A percentile compares a stretch with the other conserved stretches of the same genome.
Conservation (phyloP, 1,140 invertebrate species). For the Trachymyrmex cornetzi region DNA sequence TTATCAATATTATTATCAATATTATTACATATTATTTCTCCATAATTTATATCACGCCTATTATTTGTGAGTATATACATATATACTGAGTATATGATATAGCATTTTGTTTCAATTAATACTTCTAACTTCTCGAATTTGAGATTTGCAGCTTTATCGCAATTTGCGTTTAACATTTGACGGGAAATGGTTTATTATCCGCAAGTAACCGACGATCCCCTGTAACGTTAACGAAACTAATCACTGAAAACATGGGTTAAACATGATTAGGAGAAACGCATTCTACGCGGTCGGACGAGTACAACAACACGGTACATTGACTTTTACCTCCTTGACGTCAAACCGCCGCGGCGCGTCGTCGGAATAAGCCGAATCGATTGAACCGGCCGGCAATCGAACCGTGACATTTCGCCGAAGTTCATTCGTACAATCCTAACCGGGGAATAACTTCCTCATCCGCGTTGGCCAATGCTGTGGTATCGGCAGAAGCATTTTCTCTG, state of each 20-base stretch:
- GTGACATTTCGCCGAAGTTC: constrained; percentile 43
- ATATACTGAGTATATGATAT: too few relatives aligned
- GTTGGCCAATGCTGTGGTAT: constrained; percentile 2
- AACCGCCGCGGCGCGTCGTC: not conserved
- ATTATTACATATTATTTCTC: too few relatives aligned
- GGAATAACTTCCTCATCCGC: constrained; percentile 13
- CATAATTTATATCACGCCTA: too few relatives aligned
- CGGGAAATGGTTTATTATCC: not conserved
- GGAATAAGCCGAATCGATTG: constrained; percentile 44
- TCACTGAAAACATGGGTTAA: constrained; percentile 13
- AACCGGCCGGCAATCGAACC: constrained; percentile 12
- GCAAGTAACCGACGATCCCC: not conserved
- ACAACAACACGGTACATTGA: not conserved
- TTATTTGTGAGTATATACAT: too few relatives aligned
- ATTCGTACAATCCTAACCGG: constrained; percentile 48
- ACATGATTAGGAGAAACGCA: constrained; percentile 29
- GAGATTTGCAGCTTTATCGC: not conserved
- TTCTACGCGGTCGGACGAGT: not conserved
- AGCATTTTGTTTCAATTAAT: not conserved
- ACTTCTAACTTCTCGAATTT: not conserved
- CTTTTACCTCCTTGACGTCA: constrained; percentile 16
- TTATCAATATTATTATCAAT: too few relatives aligned
- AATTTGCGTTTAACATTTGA: not conserved
- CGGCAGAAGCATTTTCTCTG: constrained; percentile 39
- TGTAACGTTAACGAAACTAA: constrained; percentile 11